A percentile compares a stretch with the other conserved stretches of the same genome.
Conservation (phyloP, 2,888 invertebrate genomes). For the Amorpha juglandis region DNA sequence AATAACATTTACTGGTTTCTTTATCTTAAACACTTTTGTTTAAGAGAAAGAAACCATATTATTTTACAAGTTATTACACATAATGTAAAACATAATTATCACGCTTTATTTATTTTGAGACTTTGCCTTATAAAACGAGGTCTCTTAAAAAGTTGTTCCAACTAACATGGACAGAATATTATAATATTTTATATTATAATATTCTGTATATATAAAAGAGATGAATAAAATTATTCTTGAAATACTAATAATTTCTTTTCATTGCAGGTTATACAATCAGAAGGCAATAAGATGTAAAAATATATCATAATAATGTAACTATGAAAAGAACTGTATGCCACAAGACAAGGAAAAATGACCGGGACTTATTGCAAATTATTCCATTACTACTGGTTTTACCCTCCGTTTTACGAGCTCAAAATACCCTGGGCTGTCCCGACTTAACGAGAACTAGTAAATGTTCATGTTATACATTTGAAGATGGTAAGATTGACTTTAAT, state of each 20-base stretch:
- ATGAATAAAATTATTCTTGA: not conserved
- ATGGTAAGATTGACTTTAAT: conserved; percentile 83
- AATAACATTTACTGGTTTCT: no score
- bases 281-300: conserved; percentile 58
- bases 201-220: not conserved
- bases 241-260: conserved; percentile 35
- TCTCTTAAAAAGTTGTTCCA: no score
- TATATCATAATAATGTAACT: conserved; percentile 75
- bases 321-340: conserved; percentile 75
- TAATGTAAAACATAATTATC: no score
- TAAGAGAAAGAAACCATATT: no score
- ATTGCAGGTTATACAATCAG: conserved; percentile 63
- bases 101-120: no score
- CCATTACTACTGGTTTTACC: conserved; percentile 74
- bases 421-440: conserved; percentile 87
- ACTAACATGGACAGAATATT: no score
- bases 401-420: conserved; percentile 77
- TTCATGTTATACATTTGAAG: conserved; percentile 95
- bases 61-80: no score
- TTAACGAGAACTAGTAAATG: conserved; percentile 90
- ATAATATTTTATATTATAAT: no score
- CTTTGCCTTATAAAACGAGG: no score
- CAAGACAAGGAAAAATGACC: conserved; percentile 68
- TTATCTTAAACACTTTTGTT: no score
- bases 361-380: conserved; percentile 71